Conservation (phyloP, 2,888 invertebrate species). For the Ennomos fuscantarius region DNA sequence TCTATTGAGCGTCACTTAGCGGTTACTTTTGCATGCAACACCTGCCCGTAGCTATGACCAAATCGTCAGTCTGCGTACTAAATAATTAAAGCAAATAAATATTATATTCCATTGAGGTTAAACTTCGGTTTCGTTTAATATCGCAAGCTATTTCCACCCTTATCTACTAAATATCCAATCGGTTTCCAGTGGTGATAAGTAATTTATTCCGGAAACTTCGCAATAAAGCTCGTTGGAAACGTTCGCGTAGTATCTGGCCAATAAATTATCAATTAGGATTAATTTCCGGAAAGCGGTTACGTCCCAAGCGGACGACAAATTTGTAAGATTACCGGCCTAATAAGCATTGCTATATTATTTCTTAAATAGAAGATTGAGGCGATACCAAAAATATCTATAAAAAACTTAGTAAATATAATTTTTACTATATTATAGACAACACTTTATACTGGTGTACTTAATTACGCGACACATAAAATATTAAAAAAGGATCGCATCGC, state of each 20-base stretch:
- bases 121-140: neutral
- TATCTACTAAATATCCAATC: conserved; percentile 20
- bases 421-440: no score
- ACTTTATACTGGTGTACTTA: no score
- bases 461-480: no score
- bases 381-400: no score
- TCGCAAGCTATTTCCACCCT: conserved; percentile 2
- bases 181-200: conserved; percentile 27
- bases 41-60: no score
- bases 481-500: no score
- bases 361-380: no score
- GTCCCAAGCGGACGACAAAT: conserved; percentile 44
- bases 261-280: conserved; percentile 53
- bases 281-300: conserved; percentile 41
- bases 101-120: neutral
- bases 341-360: neutral
- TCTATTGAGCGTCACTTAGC: no score
- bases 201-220: conserved; percentile 32
- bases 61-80: neutral
- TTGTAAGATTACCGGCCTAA: conserved; percentile 45
- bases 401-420: no score
- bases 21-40: no score
- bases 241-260: conserved; percentile 31
- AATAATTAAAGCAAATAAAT: neutral
- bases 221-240: conserved; percentile 28